phyloP scores from a whole-genome alignment of 2,888 invertebrate genomes.

The Odontocerum albicorne region DNA sequence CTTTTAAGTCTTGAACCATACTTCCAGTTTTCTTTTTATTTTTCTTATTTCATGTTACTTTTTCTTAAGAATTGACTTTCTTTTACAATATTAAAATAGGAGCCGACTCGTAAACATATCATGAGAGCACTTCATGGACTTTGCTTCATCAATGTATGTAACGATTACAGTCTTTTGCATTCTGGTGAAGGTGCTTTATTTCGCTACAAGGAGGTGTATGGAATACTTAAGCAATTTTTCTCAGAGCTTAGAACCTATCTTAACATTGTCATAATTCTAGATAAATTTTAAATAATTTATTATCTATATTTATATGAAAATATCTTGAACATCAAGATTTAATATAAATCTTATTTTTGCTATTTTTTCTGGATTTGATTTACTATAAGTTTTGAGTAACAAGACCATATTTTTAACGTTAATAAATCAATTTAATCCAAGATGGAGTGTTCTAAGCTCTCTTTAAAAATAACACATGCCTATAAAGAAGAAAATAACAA shows the following conservation, averaged over 20 bases:
- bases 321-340: too few species aligned
- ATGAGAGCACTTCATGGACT: slow-evolving; percentile 35
- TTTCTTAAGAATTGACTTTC: slow-evolving; percentile 5
- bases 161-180: slow-evolving; percentile 32
- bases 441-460: slow-evolving; percentile 29
- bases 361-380: too few species aligned
- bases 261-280: slow-evolving; percentile 1
- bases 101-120: slow-evolving; percentile 29
- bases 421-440: too few species aligned
- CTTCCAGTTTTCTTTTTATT: not conserved
- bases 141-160: slow-evolving; percentile 36
- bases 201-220: slow-evolving; percentile 28
- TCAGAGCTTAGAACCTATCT: slow-evolving; percentile 25
- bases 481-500: too few species aligned
- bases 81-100: slow-evolving; percentile 34
- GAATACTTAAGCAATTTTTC: slow-evolving; percentile 10
- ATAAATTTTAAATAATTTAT: too few species aligned
- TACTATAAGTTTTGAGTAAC: too few species aligned
- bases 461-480: too few species aligned
- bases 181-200: slow-evolving; percentile 34
- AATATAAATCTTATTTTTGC: too few species aligned
- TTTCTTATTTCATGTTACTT: not conserved
- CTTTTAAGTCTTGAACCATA: not conserved
- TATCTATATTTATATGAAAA: too few species aligned
- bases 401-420: too few species aligned